These are phyloP conservation scores for Polyommatus iphigenia DNA, from an alignment of 2,888 invertebrate genomes.

Conservation along the genomic window DNA sequence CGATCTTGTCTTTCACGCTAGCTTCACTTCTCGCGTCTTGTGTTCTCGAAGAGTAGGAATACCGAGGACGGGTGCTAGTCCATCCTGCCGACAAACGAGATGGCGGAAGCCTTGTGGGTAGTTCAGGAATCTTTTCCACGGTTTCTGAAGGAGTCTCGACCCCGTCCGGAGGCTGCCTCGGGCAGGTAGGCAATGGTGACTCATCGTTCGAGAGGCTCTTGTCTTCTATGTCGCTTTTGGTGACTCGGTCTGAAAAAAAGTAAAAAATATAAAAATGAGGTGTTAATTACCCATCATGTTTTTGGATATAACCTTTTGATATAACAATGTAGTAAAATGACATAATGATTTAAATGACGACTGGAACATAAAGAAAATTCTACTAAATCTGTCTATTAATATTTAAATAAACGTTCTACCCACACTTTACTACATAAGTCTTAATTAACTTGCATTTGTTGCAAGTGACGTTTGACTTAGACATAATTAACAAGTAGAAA, in stretches of 20 bases:
- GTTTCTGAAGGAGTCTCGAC: conserved; percentile 88
- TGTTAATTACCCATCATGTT: no score
- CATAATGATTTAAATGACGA: no score
- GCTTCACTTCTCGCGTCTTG: conserved; percentile 90
- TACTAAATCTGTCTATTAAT: not conserved
- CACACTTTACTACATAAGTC: not conserved
- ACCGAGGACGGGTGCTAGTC: conserved; percentile 60
- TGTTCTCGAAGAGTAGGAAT: conserved; percentile 77
- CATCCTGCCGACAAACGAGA: conserved; percentile 57
- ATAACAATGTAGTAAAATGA: no score
- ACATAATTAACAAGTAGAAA: conserved; percentile 14
- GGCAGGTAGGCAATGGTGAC: conserved; percentile 79
- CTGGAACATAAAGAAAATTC: no score
- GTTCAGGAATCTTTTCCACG: conserved; percentile 77
- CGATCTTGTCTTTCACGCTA: conserved; percentile 92
- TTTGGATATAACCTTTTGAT: no score
- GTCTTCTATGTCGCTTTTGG: conserved; percentile 72
- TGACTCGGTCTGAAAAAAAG: conserved; percentile 64
- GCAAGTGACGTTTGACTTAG: not conserved
- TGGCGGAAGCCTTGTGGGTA: conserved; percentile 61
- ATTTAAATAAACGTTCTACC: not conserved
- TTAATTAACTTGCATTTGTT: not conserved
- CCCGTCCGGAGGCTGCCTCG: conserved; percentile 89
- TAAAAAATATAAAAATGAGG: not conserved
- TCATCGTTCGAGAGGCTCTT: conserved; percentile 76